These are phyloP conservation scores for Elymnias hypermnestra DNA, from an alignment of 1,140 invertebrate genomes.

Conservation along the genomic window DNA sequence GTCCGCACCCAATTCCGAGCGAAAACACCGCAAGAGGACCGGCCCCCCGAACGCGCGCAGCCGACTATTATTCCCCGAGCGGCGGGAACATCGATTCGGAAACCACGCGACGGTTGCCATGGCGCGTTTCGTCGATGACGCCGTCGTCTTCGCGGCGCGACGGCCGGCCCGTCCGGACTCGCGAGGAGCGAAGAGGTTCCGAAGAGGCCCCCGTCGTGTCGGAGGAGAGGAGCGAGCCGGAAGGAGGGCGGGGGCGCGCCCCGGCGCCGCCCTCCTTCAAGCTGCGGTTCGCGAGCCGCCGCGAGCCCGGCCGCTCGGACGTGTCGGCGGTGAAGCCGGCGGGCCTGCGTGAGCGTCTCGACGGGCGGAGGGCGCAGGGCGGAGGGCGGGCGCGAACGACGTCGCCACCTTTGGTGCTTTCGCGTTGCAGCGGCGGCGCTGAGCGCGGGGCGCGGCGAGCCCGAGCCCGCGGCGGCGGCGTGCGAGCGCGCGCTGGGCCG, in stretches of 20 bases:
- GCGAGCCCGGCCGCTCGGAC: constrained; percentile 51
- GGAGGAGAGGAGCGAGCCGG: constrained; percentile 5
- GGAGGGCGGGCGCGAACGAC: too few relatives aligned
- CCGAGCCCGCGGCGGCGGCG: constrained; percentile 82
- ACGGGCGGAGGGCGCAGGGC: background rate
- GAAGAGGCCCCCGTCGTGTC: constrained; percentile 2
- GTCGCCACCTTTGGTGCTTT: too few relatives aligned
- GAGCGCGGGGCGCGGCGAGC: constrained; percentile 95
- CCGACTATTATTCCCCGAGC: too few relatives aligned
- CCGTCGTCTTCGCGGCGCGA: too few relatives aligned
- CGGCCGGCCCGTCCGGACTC: too few relatives aligned
- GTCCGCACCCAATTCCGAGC: too few relatives aligned
- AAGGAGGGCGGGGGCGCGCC: constrained; percentile 2
- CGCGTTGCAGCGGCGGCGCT: too few relatives aligned
- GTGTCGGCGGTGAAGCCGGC: constrained; percentile 46
- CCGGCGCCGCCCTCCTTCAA: constrained; percentile 45
- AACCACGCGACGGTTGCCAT: background rate
- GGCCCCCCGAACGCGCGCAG: too few relatives aligned
- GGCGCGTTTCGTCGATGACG: background rate
- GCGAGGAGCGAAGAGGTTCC: too few relatives aligned
- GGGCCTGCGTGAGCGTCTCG: constrained; percentile 33
- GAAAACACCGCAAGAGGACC: too few relatives aligned
- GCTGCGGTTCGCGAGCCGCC: constrained; percentile 48
- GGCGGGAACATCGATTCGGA: too few relatives aligned
- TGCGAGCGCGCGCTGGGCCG: constrained; percentile 87